Base-by-base conservation (phyloP, 1,140 invertebrate species). In the Elymnias hypermnestra region DNA sequence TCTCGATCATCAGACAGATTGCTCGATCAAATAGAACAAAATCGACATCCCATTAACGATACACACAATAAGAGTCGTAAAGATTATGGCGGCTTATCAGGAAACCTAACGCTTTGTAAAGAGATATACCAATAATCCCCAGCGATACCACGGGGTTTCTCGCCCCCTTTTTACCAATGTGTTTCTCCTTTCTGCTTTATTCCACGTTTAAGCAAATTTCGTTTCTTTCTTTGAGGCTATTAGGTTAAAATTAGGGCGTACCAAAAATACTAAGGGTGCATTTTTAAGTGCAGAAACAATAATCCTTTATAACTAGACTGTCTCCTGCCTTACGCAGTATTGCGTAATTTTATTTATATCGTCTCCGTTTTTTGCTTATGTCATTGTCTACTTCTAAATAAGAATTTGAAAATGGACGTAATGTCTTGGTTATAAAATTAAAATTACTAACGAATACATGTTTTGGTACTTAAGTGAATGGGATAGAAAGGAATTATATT, bases 111-210 rank as follows among this genome's bases (percentile, higher is more conserved):
- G 73, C 61, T 59, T 53, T 68, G 70, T 76, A 63, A 77, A 71
- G 63, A 70, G 74, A 76, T 74, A 75, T 69, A 60, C 58, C 70
- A 72, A 74, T 79, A 75, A 77, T 83, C 67, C 68, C 43, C 17
- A 57, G 45, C 69, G 69, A 73, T 72, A 67, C 54, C 35, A 57
- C 36, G 57, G 72, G 72, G 68, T 59, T 21, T 58, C 57, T 47
- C 59, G 54, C 72, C 75, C 72, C 72, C 76, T 70, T 61, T 69
- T 56, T 53, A 56, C 58, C n/a, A 65, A 70, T 61, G 61, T 64
- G 48, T 66, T 61, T 46, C 51, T 48, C 69, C 42, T 17, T 36
- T 43, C 29, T 19, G 23, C 21, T 28, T 53, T 31, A 43, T 40
- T 28, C 3, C 17, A 15, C 15, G 10, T 2, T 23, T 45, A 33